Conservation (phyloP, 1,140 invertebrate genomes). For the Drosophila malerkotliana region DNA sequence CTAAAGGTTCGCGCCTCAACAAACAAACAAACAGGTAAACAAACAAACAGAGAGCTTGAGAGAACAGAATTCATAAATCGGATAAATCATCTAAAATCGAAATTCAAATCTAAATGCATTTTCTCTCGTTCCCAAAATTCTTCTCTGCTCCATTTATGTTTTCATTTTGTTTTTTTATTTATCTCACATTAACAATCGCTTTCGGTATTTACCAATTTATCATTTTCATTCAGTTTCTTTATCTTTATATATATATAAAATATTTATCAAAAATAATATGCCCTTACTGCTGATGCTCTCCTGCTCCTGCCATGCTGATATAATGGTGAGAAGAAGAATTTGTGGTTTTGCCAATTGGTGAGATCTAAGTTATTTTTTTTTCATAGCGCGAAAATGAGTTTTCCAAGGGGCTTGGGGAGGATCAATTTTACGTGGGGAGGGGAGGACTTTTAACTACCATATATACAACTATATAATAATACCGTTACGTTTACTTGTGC, state of each 20-base stretch:
- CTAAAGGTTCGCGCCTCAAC: constrained; percentile 60
- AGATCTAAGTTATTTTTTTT: constrained; percentile 70
- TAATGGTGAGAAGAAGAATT: constrained; percentile 41
- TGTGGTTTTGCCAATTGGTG: constrained; percentile 77
- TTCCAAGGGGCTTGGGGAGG: neutral
- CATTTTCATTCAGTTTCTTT: constrained; percentile 11
- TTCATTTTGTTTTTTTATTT: neutral
- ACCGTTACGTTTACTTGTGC: constrained; percentile 80
- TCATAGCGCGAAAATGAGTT: constrained; percentile 71
- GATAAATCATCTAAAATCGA: constrained; percentile 31
- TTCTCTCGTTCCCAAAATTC: constrained; percentile 33
- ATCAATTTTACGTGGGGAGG: constrained; percentile 39
- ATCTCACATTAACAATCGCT: constrained; percentile 39
- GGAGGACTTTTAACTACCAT: constrained; percentile 20
- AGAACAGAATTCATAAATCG: constrained; percentile 16
- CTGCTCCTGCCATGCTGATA: constrained; percentile 36
- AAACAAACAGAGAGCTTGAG: constrained; percentile 15
- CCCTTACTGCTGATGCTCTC: constrained; percentile 43
- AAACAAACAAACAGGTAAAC: constrained; percentile 27
- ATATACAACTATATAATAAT: constrained; percentile 80
- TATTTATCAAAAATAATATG: constrained; percentile 81
- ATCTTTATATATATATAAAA: constrained; percentile 58
- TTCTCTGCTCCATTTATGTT: constrained; percentile 26
- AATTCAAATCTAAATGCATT: constrained; percentile 65
- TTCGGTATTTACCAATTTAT: constrained; percentile 9